Conservation (phyloP, 2,113 vertebrate species). For the Synodontis membranacea region DNA sequence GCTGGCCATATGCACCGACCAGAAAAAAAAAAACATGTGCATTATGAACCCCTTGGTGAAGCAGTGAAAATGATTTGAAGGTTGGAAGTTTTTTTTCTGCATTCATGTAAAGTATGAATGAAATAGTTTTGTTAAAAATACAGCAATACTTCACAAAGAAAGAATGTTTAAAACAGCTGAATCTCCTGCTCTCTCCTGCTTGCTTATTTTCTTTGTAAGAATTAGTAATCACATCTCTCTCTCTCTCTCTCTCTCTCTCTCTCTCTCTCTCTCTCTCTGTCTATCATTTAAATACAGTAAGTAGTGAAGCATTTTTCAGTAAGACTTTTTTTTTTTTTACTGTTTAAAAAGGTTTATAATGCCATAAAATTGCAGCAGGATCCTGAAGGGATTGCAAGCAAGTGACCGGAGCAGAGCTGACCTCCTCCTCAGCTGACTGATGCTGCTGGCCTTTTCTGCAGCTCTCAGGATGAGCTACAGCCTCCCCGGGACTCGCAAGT, state of each 20-base stretch:
- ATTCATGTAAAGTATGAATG: background rate
- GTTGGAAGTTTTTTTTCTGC: background rate
- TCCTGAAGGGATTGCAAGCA: background rate
- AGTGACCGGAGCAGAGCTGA: background rate
- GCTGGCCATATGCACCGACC: background rate
- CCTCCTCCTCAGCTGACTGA: constrained; percentile 1
- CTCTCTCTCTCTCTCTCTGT: too few relatives aligned
- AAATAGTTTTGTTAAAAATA: background rate
- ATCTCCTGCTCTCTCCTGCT: background rate
- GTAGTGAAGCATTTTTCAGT: background rate
- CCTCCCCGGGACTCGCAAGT: background rate
- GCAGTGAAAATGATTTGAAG: background rate
- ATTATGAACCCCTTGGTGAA: background rate
- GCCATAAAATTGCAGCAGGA: background rate
- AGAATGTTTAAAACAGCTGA: background rate
- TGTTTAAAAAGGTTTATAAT: background rate
- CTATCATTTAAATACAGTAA: background rate
- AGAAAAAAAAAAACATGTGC: background rate
- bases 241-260: background rate
- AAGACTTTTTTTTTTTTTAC: background rate
- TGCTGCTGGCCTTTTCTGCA: constrained; percentile 12
- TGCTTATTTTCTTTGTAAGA: background rate
- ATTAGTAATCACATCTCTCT: background rate
- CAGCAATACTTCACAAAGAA: background rate
- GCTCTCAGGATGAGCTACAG: constrained; percentile 1